Conservation (phyloP, 2,888 invertebrate species). For the Luperina nickerlii region DNA sequence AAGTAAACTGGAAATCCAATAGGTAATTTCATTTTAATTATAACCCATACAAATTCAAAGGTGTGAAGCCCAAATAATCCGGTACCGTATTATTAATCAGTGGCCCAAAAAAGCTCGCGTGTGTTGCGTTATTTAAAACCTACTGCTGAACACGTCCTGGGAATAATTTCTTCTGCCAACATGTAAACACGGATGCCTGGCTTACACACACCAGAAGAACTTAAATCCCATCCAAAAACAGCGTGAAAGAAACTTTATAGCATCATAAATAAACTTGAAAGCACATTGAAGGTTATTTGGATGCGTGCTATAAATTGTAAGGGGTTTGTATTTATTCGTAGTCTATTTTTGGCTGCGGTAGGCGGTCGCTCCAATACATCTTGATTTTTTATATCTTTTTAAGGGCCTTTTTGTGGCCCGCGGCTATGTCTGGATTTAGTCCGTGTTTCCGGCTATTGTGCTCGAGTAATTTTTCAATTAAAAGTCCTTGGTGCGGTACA, state of each 20-base stretch:
- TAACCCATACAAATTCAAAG: constrained; percentile 36
- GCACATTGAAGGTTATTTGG: constrained; percentile 24
- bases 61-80: constrained; percentile 54
- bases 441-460: constrained; percentile 88
- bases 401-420: constrained; percentile 82
- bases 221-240: constrained; percentile 12
- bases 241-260: constrained; percentile 43
- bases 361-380: constrained; percentile 87
- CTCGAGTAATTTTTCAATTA: constrained; percentile 79
- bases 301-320: constrained; percentile 18
- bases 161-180: constrained; percentile 84
- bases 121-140: constrained; percentile 78
- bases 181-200: constrained; percentile 82
- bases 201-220: constrained; percentile 45
- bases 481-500: constrained; percentile 62
- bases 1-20: not conserved
- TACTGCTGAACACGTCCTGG: constrained; percentile 76
- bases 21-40: constrained; percentile 8
- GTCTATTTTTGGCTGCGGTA: constrained; percentile 90
- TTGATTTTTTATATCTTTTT: constrained; percentile 83
- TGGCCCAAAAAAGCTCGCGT: constrained; percentile 69
- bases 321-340: constrained; percentile 70
- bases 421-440: constrained; percentile 83
- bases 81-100: constrained; percentile 66
- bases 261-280: not conserved